Evolutionary conservation across 2,888 invertebrate genomes (phyloP).

Genomic region (Carpatolechia fugitivella): DNA sequence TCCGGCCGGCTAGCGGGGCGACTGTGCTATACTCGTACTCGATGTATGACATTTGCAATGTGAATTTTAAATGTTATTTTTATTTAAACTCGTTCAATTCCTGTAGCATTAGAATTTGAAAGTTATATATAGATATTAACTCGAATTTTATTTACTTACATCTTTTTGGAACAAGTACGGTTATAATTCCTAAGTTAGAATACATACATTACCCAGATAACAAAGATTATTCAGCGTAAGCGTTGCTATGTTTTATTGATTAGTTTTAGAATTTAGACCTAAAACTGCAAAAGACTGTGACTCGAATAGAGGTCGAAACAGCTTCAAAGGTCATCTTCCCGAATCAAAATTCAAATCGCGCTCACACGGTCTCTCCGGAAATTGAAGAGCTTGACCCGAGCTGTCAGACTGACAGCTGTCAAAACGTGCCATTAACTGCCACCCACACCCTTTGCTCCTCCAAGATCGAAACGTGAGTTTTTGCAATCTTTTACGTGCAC

Average conservation of each 20-base stretch:
- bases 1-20: slow-evolving; percentile 30
- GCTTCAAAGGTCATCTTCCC: slow-evolving; percentile 20
- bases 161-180: too few relatives aligned
- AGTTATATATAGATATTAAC: too few relatives aligned
- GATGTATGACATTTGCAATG: slow-evolving; percentile 43
- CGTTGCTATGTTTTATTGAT: too few relatives aligned
- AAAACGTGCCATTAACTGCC: slow-evolving; percentile 43
- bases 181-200: too few relatives aligned
- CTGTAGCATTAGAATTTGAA: background rate
- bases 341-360: slow-evolving; percentile 66
- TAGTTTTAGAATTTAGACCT: too few relatives aligned
- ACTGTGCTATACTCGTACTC: slow-evolving; percentile 8
- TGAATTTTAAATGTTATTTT: slow-evolving; percentile 11
- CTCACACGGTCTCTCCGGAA: slow-evolving; percentile 54
- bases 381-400: slow-evolving; percentile 60
- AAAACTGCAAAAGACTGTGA: too few relatives aligned
- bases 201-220: too few relatives aligned
- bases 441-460: slow-evolving; percentile 11
- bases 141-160: too few relatives aligned
- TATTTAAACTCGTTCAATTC: background rate
- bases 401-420: slow-evolving; percentile 64
- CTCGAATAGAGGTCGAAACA: background rate
- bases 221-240: too few relatives aligned
- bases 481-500: slow-evolving; percentile 23
- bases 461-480: slow-evolving; percentile 31